Evolutionary conservation across 1,140 invertebrate genomes (phyloP).

Genomic region (Sarcophaga bullata): DNA sequence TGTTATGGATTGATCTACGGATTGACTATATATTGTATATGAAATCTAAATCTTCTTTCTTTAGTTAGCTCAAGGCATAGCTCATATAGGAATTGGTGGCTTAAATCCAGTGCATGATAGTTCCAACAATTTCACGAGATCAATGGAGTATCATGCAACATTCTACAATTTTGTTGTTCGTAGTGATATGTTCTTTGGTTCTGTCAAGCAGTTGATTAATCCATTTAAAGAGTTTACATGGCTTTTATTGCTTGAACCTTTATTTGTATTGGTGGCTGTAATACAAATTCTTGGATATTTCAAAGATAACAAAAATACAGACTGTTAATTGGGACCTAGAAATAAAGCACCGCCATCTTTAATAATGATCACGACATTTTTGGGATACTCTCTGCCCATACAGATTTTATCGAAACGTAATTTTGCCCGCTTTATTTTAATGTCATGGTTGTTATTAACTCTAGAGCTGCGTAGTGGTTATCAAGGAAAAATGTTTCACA

Average conservation of each 20-base stretch:
- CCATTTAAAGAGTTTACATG: constrained; percentile 27
- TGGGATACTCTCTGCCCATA: constrained; percentile 46
- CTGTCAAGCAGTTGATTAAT: constrained; percentile 33
- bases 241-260: neutral
- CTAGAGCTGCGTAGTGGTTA: constrained; percentile 54
- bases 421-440: constrained; percentile 46
- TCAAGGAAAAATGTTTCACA: constrained; percentile 58
- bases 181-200: constrained; percentile 34
- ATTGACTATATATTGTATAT: too few species aligned
- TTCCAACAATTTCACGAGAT: constrained; percentile 5
- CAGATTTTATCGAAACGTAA: constrained; percentile 43
- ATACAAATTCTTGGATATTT: neutral
- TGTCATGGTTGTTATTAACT: constrained; percentile 51
- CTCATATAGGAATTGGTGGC: constrained; percentile 42
- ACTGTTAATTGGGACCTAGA: constrained; percentile 29
- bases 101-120: constrained; percentile 15
- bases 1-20: too few species aligned
- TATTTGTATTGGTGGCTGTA: neutral
- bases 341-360: constrained; percentile 47
- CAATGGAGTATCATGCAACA: constrained; percentile 35
- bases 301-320: neutral
- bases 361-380: constrained; percentile 51
- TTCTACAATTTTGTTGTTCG: constrained; percentile 42
- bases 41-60: too few species aligned
- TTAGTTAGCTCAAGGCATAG: neutral